Percentiles rank a stretch among this genome's conserved stretches.
Evolutionary conservation across 2,797 vertebrate species (phyloP).

Genomic region (Acanthopagrus latus): DNA sequence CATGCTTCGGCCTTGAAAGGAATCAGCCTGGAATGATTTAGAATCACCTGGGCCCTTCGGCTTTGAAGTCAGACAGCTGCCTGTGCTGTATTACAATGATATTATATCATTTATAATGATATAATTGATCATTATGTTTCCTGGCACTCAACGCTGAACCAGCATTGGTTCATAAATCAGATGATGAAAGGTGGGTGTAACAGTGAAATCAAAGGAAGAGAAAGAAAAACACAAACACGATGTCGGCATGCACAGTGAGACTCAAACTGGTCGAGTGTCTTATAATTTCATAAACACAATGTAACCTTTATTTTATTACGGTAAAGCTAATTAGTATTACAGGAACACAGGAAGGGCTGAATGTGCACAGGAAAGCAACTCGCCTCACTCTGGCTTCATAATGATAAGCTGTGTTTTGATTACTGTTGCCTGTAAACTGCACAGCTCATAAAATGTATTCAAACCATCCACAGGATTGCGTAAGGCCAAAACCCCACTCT

Average conservation of each 20-base stretch:
- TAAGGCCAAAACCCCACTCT: constrained; percentile 40
- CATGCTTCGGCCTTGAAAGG: constrained; percentile 63
- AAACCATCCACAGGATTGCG: constrained; percentile 42
- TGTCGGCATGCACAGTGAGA: constrained; percentile 35
- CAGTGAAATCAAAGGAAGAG: constrained; percentile 65
- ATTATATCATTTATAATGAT: constrained; percentile 76
- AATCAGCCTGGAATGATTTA: constrained; percentile 74
- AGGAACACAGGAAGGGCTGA: constrained; percentile 22
- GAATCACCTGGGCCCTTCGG: constrained; percentile 63
- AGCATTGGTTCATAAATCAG: constrained; percentile 73
- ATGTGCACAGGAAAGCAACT: constrained; percentile 7
- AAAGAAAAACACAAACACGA: constrained; percentile 56
- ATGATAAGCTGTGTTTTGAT: constrained; percentile 52
- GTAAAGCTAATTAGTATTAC: constrained; percentile 42
- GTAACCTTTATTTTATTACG: constrained; percentile 36
- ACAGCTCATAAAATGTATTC: constrained; percentile 38
- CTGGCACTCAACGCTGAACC: constrained; percentile 75
- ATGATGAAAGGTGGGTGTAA: constrained; percentile 69
- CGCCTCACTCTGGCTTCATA: constrained; percentile 14
- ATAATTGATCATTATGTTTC: constrained; percentile 83
- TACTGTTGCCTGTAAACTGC: constrained; percentile 64
- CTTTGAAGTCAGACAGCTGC: constrained; percentile 80
- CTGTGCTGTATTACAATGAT: constrained; percentile 74
- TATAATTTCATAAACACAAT: constrained; percentile 43
- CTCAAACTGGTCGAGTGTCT: constrained; percentile 34